phyloP scores from a whole-genome alignment of 2,113 vertebrate species.

The Macquaria ambigua region DNA sequence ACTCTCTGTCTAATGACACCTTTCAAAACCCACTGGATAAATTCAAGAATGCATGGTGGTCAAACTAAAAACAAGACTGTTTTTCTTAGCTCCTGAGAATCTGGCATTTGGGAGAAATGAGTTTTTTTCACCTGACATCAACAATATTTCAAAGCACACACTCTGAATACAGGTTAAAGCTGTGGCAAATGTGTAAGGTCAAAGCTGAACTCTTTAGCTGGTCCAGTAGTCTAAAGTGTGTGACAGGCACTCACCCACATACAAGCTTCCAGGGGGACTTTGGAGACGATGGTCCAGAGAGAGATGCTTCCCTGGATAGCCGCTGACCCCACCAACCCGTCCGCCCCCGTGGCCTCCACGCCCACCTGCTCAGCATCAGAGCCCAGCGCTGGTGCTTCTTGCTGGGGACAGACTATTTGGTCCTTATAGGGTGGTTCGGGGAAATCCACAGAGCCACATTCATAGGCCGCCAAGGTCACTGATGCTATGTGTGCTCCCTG shows the following conservation, averaged over 20 bases:
- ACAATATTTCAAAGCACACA: conserved; percentile 28
- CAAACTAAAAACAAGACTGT: conserved; percentile 13
- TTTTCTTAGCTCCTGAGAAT: conserved; percentile 26
- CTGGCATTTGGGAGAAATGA: conserved; percentile 24
- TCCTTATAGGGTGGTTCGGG: conserved; percentile 92
- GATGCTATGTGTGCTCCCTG: conserved; percentile 93
- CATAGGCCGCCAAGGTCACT: conserved; percentile 91
- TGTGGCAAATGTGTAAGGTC: conserved; percentile 28
- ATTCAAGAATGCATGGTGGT: conserved; percentile 16
- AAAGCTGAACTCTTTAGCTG: background rate
- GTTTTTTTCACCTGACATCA: conserved; percentile 34
- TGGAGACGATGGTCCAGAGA: conserved; percentile 91
- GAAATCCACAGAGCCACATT: conserved; percentile 92
- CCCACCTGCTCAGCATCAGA: conserved; percentile 50
- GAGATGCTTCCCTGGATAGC: conserved; percentile 82
- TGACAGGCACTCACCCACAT: conserved; percentile 90
- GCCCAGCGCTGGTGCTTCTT: conserved; percentile 61
- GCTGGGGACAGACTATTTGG: conserved; percentile 89
- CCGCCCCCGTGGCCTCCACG: conserved; percentile 32
- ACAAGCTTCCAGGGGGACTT: conserved; percentile 92
- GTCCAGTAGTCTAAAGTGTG: background rate
- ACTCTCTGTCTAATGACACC: conserved; percentile 14
- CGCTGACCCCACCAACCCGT: conserved; percentile 15
- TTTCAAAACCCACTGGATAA: conserved; percentile 18
- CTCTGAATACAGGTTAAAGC: background rate